These are phyloP conservation scores for Pyxicephalus adspersus DNA, from an alignment of 2,113 vertebrate species.

Conservation along the genomic window DNA sequence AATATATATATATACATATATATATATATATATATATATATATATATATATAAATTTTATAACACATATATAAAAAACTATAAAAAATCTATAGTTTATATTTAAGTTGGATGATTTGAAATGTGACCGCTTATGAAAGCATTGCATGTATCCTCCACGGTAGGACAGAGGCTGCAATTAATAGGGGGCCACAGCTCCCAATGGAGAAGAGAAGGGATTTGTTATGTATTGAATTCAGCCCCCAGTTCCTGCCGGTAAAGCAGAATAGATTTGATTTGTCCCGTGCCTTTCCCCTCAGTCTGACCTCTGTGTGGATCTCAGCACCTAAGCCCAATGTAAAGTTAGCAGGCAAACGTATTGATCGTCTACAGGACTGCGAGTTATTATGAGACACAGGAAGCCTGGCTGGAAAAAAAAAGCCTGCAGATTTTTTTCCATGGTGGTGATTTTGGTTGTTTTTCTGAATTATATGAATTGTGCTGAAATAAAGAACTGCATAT, in stretches of 20 bases:
- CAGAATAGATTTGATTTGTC: conserved; percentile 66
- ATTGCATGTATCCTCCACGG: background rate
- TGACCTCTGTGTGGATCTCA: conserved; percentile 63
- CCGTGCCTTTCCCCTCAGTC: conserved; percentile 60
- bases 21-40: no score
- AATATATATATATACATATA: no score
- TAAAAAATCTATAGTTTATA: no score
- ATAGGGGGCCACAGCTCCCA: conserved; percentile 70
- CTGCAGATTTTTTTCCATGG: background rate
- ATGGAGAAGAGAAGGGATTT: conserved; percentile 68
- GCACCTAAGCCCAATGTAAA: conserved; percentile 63
- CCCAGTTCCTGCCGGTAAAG: conserved; percentile 58
- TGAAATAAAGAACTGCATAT: no score
- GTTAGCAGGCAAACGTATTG: conserved; percentile 66
- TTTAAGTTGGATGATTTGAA: background rate
- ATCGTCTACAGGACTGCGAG: conserved; percentile 44
- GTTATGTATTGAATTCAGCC: conserved; percentile 74
- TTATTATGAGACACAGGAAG: conserved; percentile 11
- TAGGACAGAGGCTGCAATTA: conserved; percentile 65
- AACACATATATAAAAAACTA: background rate
- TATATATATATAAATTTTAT: no score
- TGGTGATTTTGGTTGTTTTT: background rate
- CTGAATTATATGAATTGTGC: background rate
- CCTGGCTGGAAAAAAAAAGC: background rate
- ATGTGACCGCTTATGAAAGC: conserved; percentile 32